phyloP scores from a whole-genome alignment of 2,113 vertebrate genomes.

The Phaethon lepturus region DNA sequence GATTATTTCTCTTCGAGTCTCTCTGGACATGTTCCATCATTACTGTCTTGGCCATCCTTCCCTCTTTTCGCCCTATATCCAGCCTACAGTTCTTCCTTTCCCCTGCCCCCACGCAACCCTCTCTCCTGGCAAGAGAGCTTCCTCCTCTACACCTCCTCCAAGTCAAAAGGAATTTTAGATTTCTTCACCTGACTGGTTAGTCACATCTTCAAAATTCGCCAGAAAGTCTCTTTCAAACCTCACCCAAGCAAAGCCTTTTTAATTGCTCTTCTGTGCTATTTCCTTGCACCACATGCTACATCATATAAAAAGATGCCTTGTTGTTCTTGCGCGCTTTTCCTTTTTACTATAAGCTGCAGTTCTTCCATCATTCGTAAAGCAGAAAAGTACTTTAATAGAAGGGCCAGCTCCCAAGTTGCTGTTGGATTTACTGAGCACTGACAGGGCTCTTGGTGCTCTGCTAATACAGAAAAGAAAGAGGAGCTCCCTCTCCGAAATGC shows the following conservation, averaged over 20 bases:
- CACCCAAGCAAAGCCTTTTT: background rate
- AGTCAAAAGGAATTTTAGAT: background rate
- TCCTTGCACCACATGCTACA: background rate
- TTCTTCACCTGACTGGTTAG: background rate
- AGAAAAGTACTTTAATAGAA: background rate
- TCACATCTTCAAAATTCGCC: background rate
- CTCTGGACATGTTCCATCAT: background rate
- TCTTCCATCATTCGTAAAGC: background rate
- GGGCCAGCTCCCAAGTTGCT: background rate
- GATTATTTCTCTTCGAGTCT: background rate
- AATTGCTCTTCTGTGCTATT: background rate
- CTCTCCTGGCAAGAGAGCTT: background rate
- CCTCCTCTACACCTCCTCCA: background rate
- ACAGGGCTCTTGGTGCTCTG: background rate
- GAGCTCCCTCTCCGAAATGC: background rate
- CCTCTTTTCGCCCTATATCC: background rate
- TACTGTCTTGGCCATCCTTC: background rate
- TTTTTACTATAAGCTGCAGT: background rate
- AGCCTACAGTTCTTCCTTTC: background rate
- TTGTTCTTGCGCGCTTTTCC: background rate
- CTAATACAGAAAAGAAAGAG: background rate
- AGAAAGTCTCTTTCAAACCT: background rate
- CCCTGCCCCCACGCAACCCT: accelerated
- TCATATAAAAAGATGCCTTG: background rate
- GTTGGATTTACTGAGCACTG: conserved; percentile 32